A percentile compares a stretch with the other conserved stretches of the same genome.
Conservation (phyloP, 1,140 invertebrate species). For the Ceratina australensis region DNA sequence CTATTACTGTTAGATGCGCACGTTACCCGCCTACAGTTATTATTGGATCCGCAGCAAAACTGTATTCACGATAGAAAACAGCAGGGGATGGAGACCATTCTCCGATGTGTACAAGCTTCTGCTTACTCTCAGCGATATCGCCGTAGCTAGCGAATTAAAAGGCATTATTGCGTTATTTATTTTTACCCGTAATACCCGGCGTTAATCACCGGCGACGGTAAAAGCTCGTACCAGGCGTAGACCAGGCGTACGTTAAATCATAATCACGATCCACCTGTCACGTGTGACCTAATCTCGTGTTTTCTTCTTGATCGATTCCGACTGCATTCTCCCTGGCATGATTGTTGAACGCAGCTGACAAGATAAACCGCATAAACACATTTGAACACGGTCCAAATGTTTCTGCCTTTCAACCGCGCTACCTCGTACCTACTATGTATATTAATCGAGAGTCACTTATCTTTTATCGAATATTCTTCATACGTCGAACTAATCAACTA, state of each 20-base stretch:
- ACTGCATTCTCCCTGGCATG: slow-evolving; percentile 2
- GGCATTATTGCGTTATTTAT: background rate
- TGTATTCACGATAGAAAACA: background rate
- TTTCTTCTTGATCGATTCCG: slow-evolving; percentile 11
- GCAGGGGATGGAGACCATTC: slow-evolving; percentile 11
- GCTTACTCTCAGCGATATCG: background rate
- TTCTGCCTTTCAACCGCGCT: slow-evolving; percentile 8
- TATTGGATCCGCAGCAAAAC: slow-evolving; percentile 24
- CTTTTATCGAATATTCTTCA: no score
- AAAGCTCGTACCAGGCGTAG: background rate
- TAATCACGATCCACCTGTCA: slow-evolving; percentile 4
- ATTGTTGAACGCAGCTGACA: slow-evolving; percentile 1
- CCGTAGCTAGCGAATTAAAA: no score
- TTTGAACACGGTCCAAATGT: slow-evolving; percentile 10
- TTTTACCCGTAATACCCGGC: no score
- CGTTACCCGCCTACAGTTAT: slow-evolving; percentile 3
- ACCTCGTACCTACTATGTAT: background rate
- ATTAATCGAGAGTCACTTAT: background rate
- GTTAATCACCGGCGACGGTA: no score
- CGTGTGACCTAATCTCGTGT: slow-evolving; percentile 18
- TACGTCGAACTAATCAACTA: no score
- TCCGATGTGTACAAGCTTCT: background rate
- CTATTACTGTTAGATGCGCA: background rate
- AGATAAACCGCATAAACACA: slow-evolving; percentile 11
- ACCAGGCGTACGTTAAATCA: background rate